Evolutionary conservation across 2,888 invertebrate species (phyloP).

Genomic region (Chesias legatella): DNA sequence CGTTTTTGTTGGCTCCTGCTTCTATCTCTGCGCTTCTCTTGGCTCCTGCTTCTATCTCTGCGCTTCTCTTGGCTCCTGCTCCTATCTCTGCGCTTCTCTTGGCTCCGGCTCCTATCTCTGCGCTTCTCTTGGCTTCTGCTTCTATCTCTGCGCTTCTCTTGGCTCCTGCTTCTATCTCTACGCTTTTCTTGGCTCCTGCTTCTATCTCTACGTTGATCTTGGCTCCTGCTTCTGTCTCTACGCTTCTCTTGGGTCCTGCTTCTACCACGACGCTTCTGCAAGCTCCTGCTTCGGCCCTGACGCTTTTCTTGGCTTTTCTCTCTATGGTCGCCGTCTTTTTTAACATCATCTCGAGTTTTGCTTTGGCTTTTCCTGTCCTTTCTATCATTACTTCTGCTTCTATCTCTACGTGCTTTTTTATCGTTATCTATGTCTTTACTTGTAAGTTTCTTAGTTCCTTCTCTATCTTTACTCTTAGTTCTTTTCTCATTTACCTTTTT

Average conservation of each 20-base stretch:
- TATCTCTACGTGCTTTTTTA: conserved; percentile 1
- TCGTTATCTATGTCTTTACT: not conserved
- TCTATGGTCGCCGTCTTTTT: not conserved
- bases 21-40: conserved; percentile 9
- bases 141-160: conserved; percentile 11
- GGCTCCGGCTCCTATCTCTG: conserved; percentile 28
- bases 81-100: conserved; percentile 12
- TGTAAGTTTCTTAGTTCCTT: not conserved
- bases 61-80: conserved; percentile 27
- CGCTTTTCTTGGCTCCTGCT: conserved; percentile 11
- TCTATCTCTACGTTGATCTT: conserved; percentile 11
- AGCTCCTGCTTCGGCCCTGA: conserved; percentile 5
- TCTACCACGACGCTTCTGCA: conserved; percentile 6
- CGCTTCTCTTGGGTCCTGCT: conserved; percentile 2
- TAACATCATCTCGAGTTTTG: conserved; percentile 5
- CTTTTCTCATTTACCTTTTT: not conserved
- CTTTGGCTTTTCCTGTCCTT: conserved; percentile 11
- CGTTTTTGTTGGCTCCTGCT: conserved; percentile 28
- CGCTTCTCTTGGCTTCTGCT: conserved; percentile 29
- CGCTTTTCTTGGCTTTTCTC: conserved; percentile 2
- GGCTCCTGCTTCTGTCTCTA: conserved; percentile 2
- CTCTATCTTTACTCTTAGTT: not conserved
- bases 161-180: conserved; percentile 11
- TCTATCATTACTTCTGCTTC: conserved; percentile 1
- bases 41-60: conserved; percentile 27